These are phyloP conservation scores for Ephialtes manifestator DNA, from an alignment of 2,888 invertebrate species.

Conservation along the genomic window DNA sequence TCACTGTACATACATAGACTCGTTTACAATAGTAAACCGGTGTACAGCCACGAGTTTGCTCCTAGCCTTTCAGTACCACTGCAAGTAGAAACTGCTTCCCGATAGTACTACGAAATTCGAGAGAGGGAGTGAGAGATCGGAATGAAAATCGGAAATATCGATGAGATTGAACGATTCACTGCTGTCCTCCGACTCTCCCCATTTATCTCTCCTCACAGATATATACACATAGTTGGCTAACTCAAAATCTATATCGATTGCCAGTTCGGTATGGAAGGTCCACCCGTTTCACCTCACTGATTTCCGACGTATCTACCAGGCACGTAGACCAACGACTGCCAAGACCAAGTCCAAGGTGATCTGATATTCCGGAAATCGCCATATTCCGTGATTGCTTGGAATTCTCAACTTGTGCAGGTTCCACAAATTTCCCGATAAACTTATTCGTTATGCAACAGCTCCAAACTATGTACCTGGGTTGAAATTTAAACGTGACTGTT, in stretches of 20 bases:
- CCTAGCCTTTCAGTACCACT: neutral
- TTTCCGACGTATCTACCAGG: conserved; percentile 45
- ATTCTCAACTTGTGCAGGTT: neutral
- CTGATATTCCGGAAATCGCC: conserved; percentile 49
- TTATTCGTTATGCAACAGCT: neutral
- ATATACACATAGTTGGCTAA: conserved; percentile 15
- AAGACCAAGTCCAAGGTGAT: conserved; percentile 7
- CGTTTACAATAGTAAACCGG: conserved; percentile 11
- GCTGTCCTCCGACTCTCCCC: neutral
- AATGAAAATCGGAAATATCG: conserved; percentile 69
- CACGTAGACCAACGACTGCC: neutral
- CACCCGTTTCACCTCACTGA: conserved; percentile 49
- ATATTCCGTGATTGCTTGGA: conserved; percentile 28
- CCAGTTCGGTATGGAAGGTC: conserved; percentile 32
- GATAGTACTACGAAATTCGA: neutral
- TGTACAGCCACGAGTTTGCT: neutral
- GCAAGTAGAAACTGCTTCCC: conserved; percentile 3
- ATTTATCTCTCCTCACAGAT: conserved; percentile 13
- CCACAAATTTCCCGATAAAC: conserved; percentile 22
- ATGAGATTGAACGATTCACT: conserved; percentile 36
- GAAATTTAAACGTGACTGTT: neutral
- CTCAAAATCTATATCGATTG: conserved; percentile 40
- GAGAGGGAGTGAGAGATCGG: neutral
- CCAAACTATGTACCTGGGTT: neutral
- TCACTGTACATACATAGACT: neutral